Conservation (phyloP, 2,888 invertebrate species). For the Buathra laborator region DNA sequence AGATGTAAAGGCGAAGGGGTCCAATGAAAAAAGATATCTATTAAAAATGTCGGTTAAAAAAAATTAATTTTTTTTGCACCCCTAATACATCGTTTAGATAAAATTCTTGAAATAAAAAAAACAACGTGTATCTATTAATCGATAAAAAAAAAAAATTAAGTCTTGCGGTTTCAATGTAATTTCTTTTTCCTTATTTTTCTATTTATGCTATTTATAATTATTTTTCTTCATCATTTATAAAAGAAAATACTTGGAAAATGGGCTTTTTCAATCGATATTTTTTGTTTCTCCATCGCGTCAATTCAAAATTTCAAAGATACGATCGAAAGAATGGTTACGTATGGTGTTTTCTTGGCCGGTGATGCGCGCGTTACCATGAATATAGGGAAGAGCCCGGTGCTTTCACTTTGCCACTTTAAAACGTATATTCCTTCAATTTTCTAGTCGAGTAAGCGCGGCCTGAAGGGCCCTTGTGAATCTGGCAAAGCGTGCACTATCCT, state of each 20-base stretch:
- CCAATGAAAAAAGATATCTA: neutral
- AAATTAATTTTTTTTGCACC: neutral
- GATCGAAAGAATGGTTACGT: neutral
- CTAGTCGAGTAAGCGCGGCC: slow-evolving; percentile 83
- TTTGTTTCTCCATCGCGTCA: neutral
- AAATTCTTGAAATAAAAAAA: neutral
- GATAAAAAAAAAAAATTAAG: too few relatives aligned
- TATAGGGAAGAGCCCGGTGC: slow-evolving; percentile 69
- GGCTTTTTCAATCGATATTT: slow-evolving; percentile 1
- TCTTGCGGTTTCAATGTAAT: neutral
- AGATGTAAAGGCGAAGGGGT: slow-evolving; percentile 13
- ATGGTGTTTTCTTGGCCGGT: slow-evolving; percentile 37
- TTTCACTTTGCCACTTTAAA: slow-evolving; percentile 80
- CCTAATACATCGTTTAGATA: neutral
- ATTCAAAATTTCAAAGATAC: slow-evolving; percentile 30
- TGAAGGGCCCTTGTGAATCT: slow-evolving; percentile 83
- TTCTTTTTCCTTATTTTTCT: neutral
- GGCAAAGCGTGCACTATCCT: slow-evolving; percentile 85
- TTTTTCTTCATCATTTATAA: too few relatives aligned
- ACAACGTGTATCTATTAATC: too few relatives aligned
- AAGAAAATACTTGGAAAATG: too few relatives aligned
- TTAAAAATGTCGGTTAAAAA: neutral
- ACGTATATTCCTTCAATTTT: slow-evolving; percentile 85
- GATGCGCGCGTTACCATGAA: slow-evolving; percentile 60
- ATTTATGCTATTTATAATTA: neutral